Base-by-base conservation (phyloP, 2,113 vertebrate species). In the Lanius ludovicianus region DNA sequence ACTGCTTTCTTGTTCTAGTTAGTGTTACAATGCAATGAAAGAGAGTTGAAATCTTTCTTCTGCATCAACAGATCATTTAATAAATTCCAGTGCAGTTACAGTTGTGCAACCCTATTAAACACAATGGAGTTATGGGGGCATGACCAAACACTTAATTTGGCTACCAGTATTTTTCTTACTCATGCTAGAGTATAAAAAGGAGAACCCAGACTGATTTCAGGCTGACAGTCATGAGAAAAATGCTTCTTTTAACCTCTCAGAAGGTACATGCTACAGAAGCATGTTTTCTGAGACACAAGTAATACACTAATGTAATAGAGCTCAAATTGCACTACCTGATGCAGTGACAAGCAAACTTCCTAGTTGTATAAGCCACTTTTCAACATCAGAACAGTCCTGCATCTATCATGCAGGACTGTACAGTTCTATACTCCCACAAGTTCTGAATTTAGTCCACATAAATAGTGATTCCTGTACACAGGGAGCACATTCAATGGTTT, bases 71-170 rank as follows among this genome's bases (percentile, higher is more conserved):
- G 81, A 83, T 87, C 75, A 85, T 62, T 87, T 86, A 83, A 90
- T 89, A 93, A 94, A 87, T 90, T 91, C 93, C 93, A 95, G 50
- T 25, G 75, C 75, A 80, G 71, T 47, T 93, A 93, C 70, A 91
- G 63, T 93, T 96, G 89, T 73, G 74, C 94, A 97, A 96, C 53
- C 42, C 50, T 76, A 52, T 91, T 96, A 91, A 83, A 85, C 70
- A 96, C 93, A 97, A 96, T 87, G 30, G 81, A 87, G 75, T 93
- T 85, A 96, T 0, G 91, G 67, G 80, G 82, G 87, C 96, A 96
- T 96, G 88, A 93, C 63, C 22, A 87, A 75, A 94, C 33, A 70
- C 87, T 91, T 94, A 83, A 95, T 91, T 87, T 88, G 87, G 46
- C 91, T 80, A 89, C 59, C 35, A 95, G 59, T 65, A 67, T 52